These are phyloP conservation scores for Caenorhabditis macrosperma DNA, from an alignment of 2,888 invertebrate genomes.

Conservation along the genomic window DNA sequence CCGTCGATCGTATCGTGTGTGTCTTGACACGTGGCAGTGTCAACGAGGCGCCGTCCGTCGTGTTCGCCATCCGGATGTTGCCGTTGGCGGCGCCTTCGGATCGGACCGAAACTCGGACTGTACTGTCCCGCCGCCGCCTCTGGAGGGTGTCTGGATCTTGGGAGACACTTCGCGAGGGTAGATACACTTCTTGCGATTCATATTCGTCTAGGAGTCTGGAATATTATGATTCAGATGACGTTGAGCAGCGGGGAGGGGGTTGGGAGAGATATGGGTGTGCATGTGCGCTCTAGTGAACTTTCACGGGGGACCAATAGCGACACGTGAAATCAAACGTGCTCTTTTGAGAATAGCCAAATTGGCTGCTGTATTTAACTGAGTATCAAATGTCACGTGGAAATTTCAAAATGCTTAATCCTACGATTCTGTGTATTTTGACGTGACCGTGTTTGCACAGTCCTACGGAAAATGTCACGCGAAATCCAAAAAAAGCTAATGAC, in stretches of 20 bases:
- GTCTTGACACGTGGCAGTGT: slow-evolving; percentile 52
- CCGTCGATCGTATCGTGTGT: slow-evolving; percentile 48
- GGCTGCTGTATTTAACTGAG: too few species aligned
- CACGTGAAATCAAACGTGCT: too few species aligned
- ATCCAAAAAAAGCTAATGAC: too few species aligned
- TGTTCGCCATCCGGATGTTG: slow-evolving; percentile 19
- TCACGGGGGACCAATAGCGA: too few species aligned
- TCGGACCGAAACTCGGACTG: slow-evolving; percentile 14
- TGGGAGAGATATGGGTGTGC: too few species aligned
- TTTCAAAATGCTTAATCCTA: too few species aligned
- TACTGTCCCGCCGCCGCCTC: slow-evolving; percentile 17
- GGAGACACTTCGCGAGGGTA: slow-evolving; percentile 41
- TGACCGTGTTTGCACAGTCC: too few species aligned
- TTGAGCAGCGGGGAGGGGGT: too few species aligned
- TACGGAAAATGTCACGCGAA: too few species aligned
- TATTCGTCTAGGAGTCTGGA: slow-evolving; percentile 57
- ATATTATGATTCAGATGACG: neutral
- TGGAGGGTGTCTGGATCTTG: slow-evolving; percentile 24
- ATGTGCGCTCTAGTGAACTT: neutral
- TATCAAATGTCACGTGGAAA: too few species aligned
- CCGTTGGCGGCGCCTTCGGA: slow-evolving; percentile 36
- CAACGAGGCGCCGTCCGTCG: slow-evolving; percentile 22
- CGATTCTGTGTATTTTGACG: too few species aligned
- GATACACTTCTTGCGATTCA: slow-evolving; percentile 50
- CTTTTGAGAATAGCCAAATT: too few species aligned